Conservation (phyloP, 2,113 vertebrate genomes). For the Otocyon megalotis region DNA sequence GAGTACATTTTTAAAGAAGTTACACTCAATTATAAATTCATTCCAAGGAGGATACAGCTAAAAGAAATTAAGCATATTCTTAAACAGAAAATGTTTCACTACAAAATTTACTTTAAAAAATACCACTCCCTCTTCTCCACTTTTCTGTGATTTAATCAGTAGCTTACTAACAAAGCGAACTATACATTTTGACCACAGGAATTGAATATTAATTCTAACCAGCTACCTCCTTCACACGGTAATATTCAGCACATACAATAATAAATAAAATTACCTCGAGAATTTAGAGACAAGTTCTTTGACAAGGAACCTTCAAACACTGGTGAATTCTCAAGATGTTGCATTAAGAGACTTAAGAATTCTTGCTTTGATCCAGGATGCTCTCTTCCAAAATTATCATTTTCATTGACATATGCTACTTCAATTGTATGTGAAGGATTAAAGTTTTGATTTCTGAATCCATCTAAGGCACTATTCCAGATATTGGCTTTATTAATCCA, state of each 20-base stretch:
- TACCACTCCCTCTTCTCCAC: neutral
- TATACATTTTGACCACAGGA: neutral
- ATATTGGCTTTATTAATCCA: conserved; percentile 87
- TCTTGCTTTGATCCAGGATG: conserved; percentile 82
- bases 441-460: conserved; percentile 90
- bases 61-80: conserved; percentile 29
- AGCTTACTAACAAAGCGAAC: conserved; percentile 47
- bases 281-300: conserved; percentile 89
- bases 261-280: conserved; percentile 86
- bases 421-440: conserved; percentile 89
- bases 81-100: conserved; percentile 23
- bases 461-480: conserved; percentile 90
- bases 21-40: conserved; percentile 41
- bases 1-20: neutral
- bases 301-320: conserved; percentile 88
- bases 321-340: conserved; percentile 87
- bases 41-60: neutral
- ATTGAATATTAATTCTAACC: conserved; percentile 34
- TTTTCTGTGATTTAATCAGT: conserved; percentile 30
- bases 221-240: neutral
- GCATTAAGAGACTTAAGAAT: conserved; percentile 88
- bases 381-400: conserved; percentile 66
- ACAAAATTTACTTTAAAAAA: conserved; percentile 31
- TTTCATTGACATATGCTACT: conserved; percentile 87
- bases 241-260: conserved; percentile 53